phyloP scores from a whole-genome alignment of 92 coral and sea anemone species.

The Palythoa caribaeorum region DNA sequence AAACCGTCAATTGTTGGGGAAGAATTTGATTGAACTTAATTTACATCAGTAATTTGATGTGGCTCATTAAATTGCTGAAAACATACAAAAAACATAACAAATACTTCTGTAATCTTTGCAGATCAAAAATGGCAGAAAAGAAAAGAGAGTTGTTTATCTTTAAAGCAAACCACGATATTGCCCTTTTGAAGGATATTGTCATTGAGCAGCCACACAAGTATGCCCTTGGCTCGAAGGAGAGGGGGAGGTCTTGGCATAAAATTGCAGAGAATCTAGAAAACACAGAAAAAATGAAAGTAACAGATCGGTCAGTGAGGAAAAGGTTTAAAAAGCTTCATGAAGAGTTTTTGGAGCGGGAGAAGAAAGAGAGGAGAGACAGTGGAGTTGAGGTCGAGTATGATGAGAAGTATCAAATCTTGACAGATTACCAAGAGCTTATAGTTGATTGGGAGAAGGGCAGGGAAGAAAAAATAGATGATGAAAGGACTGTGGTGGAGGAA shows the following conservation, averaged over 20 bases:
- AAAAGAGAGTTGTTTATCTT: conserved; percentile 46
- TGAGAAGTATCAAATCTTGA: conserved; percentile 52
- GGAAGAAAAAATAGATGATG: conserved; percentile 32
- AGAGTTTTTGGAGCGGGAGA: conserved; percentile 46
- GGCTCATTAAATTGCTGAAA: conserved; percentile 3
- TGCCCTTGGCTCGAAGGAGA: conserved; percentile 51
- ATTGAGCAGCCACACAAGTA: conserved; percentile 49
- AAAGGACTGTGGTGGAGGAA: conserved; percentile 53
- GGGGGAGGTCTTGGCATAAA: conserved; percentile 44
- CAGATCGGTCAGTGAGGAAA: conserved; percentile 45
- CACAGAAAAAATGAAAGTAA: conserved; percentile 43
- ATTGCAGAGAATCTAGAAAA: conserved; percentile 39
- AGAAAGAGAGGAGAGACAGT: conserved; percentile 54
- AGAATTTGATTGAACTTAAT: conserved; percentile 5
- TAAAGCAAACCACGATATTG: conserved; percentile 29
- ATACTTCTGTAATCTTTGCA: background rate
- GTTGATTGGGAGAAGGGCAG: conserved; percentile 30
- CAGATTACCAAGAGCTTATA: conserved; percentile 50
- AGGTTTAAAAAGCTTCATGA: conserved; percentile 55
- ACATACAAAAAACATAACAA: background rate
- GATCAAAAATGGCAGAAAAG: conserved; percentile 3
- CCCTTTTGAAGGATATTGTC: conserved; percentile 29
- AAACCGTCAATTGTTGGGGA: background rate
- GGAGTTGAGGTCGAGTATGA: conserved; percentile 60
- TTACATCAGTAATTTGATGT: conserved; percentile 2